Evolutionary conservation across 2,113 vertebrate genomes (phyloP).

Genomic region (Sclerurus mexicanus): DNA sequence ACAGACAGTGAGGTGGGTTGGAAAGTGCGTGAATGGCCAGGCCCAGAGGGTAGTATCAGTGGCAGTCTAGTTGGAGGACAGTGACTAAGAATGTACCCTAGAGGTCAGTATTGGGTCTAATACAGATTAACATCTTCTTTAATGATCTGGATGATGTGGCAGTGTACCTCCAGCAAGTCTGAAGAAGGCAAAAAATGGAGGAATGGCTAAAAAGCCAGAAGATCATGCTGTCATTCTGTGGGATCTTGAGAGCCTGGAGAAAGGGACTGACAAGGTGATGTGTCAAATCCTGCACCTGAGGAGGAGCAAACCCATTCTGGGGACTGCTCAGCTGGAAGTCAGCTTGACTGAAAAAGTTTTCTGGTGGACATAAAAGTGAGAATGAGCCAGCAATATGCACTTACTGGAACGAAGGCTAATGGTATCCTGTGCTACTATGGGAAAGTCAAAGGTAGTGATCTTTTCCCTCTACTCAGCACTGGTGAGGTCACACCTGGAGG

Average conservation of each 20-base stretch:
- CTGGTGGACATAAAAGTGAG: neutral
- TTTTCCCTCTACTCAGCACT: neutral
- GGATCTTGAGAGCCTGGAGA: neutral
- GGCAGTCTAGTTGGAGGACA: neutral
- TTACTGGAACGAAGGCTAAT: neutral
- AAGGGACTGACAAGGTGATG: neutral
- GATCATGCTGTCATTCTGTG: neutral
- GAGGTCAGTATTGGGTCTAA: neutral
- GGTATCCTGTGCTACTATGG: neutral
- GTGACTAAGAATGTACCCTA: neutral
- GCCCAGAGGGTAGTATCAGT: neutral
- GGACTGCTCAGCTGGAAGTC: neutral
- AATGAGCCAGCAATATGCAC: neutral
- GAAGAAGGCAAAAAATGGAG: neutral
- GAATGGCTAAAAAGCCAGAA: neutral
- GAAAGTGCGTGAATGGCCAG: neutral
- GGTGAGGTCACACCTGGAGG: neutral
- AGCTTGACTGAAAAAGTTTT: neutral
- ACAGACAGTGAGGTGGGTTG: neutral
- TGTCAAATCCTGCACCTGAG: neutral
- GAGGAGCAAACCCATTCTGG: neutral
- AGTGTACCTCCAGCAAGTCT: neutral
- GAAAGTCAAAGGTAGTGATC: neutral
- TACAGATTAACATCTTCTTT: neutral
- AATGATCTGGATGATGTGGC: neutral